Conservation (phyloP, 2,888 invertebrate genomes). For the Pterostichus madidus region DNA sequence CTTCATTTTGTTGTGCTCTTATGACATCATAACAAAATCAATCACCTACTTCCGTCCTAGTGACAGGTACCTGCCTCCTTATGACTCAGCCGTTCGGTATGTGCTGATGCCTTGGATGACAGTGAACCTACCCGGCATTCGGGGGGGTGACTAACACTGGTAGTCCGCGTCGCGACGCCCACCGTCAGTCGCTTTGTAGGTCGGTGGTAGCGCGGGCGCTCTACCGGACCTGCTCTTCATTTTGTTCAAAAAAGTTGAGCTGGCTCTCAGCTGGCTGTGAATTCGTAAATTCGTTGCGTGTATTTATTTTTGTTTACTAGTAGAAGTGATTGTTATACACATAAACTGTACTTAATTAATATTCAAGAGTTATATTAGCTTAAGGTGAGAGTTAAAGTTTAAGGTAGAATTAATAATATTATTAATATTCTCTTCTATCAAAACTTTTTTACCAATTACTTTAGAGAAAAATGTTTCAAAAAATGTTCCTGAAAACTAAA, state of each 20-base stretch:
- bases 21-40: slow-evolving; percentile 9
- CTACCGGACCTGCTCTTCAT: slow-evolving; percentile 5
- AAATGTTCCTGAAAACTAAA: no score
- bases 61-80: not conserved
- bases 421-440: not conserved
- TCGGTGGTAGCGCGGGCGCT: slow-evolving; percentile 56
- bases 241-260: slow-evolving; percentile 21
- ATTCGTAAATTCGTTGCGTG: not conserved
- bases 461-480: no score
- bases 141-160: slow-evolving; percentile 1
- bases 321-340: not conserved
- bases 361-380: no score
- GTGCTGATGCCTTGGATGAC: not conserved
- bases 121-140: slow-evolving; percentile 5
- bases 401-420: not conserved
- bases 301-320: not conserved
- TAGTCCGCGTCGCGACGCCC: slow-evolving; percentile 16
- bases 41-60: not conserved
- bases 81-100: slow-evolving; percentile 3
- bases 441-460: not conserved
- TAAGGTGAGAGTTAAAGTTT: no score
- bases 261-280: slow-evolving; percentile 54
- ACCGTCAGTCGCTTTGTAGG: slow-evolving; percentile 26
- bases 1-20: not conserved
- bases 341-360: no score